A percentile compares a stretch with the other conserved stretches of the same genome.
Conservation (phyloP, 2,113 vertebrate species). For the Eulemur rufifrons region DNA sequence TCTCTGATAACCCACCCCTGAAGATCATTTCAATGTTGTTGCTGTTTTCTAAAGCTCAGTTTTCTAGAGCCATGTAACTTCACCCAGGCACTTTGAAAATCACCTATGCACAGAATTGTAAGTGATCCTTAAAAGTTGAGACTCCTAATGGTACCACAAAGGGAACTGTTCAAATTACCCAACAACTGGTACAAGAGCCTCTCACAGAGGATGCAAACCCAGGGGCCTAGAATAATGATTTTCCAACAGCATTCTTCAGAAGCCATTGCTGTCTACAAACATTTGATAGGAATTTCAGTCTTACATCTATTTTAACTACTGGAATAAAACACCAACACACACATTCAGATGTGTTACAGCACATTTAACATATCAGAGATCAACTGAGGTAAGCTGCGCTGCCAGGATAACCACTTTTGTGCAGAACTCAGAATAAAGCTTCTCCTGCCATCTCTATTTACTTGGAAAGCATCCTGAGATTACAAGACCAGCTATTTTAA, state of each 20-base stretch:
- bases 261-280: neutral
- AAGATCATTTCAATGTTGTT: neutral
- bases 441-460: neutral
- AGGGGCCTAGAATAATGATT: neutral
- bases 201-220: neutral
- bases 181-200: neutral
- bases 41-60: constrained; percentile 56
- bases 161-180: constrained; percentile 60
- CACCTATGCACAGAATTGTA: constrained; percentile 58
- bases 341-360: neutral
- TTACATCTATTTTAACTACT: neutral
- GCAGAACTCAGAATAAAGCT: neutral
- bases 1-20: neutral
- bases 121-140: constrained; percentile 68
- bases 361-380: neutral
- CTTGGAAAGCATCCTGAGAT: neutral
- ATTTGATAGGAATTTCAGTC: neutral
- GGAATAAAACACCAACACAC: neutral
- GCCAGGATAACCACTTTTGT: neutral
- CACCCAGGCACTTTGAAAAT: constrained; percentile 69
- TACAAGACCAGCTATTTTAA: neutral
- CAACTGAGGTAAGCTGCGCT: neutral
- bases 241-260: neutral
- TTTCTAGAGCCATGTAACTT: constrained; percentile 67
- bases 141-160: constrained; percentile 18